A percentile compares a stretch with the other conserved stretches of the same genome.
These are phyloP conservation scores for Aratinga solstitialis DNA, from an alignment of 2,797 vertebrate species.

Conservation along the genomic window DNA sequence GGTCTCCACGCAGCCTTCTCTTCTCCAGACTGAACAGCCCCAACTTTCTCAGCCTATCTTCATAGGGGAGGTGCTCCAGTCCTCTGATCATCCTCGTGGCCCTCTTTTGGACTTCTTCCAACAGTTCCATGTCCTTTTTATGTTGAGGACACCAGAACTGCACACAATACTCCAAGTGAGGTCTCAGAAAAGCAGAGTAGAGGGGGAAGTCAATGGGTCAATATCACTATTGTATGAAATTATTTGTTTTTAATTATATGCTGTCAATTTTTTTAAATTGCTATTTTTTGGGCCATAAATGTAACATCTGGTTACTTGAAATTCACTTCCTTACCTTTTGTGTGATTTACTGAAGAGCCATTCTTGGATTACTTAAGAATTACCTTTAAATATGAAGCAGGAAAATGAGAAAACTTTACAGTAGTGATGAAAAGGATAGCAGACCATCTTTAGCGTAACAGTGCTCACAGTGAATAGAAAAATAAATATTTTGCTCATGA, in stretches of 20 bases:
- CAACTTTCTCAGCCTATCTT: no score
- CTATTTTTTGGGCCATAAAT: not conserved
- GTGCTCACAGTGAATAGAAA: not conserved
- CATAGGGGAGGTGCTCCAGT: no score
- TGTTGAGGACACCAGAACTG: no score
- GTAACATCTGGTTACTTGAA: not conserved
- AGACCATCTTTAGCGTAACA: not conserved
- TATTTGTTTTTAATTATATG: not conserved
- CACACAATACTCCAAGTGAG: no score
- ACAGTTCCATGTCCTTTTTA: no score
- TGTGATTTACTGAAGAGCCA: not conserved
- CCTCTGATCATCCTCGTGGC: no score
- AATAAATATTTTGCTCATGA: not conserved
- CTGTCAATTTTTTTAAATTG: not conserved
- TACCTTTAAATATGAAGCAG: not conserved
- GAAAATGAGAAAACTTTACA: not conserved
- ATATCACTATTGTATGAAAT: not conserved
- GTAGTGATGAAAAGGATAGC: not conserved
- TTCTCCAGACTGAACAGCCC: no score
- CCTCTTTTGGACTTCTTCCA: no score
- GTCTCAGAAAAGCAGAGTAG: no score
- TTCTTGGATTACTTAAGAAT: not conserved
- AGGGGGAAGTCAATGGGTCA: not conserved
- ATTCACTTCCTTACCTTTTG: not conserved
- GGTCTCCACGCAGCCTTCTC: no score